Conservation (phyloP, 1,140 invertebrate species). For the Zaprionus africanus region DNA sequence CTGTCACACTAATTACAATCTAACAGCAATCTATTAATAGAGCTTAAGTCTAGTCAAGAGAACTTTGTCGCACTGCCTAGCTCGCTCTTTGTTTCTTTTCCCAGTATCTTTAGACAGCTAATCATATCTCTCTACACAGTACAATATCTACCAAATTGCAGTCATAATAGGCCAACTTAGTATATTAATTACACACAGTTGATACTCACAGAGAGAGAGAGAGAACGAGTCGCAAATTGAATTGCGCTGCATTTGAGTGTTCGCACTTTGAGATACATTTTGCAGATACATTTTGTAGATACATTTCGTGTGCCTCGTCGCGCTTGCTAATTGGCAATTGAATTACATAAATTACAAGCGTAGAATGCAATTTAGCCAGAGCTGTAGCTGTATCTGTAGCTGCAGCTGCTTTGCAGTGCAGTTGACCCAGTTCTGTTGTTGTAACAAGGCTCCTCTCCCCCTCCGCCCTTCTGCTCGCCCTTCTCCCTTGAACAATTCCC, state of each 20-base stretch:
- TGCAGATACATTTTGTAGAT: conserved; percentile 21
- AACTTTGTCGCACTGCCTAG: too few relatives aligned
- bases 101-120: background rate
- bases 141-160: background rate
- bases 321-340: conserved; percentile 66
- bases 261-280: conserved; percentile 45
- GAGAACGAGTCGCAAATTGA: conserved; percentile 5
- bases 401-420: conserved; percentile 35
- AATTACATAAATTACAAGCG: conserved; percentile 66
- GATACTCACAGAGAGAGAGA: background rate
- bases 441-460: background rate
- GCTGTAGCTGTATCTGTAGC: conserved; percentile 21
- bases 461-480: too few relatives aligned
- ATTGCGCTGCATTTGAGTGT: conserved; percentile 27
- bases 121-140: background rate
- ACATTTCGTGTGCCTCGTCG: conserved; percentile 20
- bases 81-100: too few relatives aligned
- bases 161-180: background rate
- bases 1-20: too few relatives aligned
- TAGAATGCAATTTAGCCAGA: conserved; percentile 53
- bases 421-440: conserved; percentile 53
- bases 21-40: too few relatives aligned
- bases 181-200: background rate
- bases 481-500: background rate
- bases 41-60: too few relatives aligned